Evolutionary conservation across 1,140 invertebrate genomes (phyloP).

Genomic region (Formica selysi): DNA sequence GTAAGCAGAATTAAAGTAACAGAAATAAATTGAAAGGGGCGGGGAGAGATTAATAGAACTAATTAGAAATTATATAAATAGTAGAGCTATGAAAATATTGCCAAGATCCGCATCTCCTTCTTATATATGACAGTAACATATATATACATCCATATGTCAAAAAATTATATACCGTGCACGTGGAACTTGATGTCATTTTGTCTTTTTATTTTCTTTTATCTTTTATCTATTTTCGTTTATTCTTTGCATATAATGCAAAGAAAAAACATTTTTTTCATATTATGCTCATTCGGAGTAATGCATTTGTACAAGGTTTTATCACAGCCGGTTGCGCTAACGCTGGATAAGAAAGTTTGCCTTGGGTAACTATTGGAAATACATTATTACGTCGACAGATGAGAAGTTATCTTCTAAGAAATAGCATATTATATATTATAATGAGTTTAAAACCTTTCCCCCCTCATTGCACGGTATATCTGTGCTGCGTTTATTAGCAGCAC

Average conservation of each 20-base stretch:
- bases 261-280: background rate
- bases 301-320: background rate
- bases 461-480: background rate
- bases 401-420: constrained; percentile 4
- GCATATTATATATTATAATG: constrained; percentile 3
- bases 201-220: background rate
- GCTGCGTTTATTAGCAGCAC: background rate
- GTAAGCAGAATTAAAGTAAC: background rate
- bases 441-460: background rate
- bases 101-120: background rate
- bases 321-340: background rate
- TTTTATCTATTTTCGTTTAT: background rate
- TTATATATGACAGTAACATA: background rate
- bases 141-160: background rate
- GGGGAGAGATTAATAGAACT: no score
- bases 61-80: no score
- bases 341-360: background rate
- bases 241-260: background rate
- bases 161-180: background rate
- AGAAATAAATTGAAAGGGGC: background rate
- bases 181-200: background rate
- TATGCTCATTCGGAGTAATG: background rate
- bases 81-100: background rate
- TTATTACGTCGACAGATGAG: background rate
- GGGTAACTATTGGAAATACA: background rate